Percentiles rank a stretch among this genome's conserved stretches.
Evolutionary conservation across 2,888 invertebrate genomes (phyloP).

Genomic region (Urechis unicinctus): DNA sequence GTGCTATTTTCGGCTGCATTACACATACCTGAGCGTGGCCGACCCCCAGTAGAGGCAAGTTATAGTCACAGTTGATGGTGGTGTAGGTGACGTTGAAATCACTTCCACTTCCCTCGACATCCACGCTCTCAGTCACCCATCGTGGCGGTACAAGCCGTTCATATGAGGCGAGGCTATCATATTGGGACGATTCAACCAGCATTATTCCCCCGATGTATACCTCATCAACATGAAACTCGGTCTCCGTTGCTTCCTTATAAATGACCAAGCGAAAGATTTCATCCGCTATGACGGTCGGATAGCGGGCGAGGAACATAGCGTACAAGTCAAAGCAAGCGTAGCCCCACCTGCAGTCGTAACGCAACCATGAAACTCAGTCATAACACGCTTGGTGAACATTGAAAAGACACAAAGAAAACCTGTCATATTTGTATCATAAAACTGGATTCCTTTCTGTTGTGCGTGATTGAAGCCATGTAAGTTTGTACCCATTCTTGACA

Average conservation of each 20-base stretch:
- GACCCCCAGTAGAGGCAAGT: not conserved
- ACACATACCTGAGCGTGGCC: not conserved
- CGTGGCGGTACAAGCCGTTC: not conserved
- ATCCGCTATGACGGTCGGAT: not conserved
- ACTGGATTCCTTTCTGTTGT: too few relatives aligned
- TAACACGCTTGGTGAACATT: too few relatives aligned
- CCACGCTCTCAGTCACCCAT: not conserved
- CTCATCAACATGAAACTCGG: slow-evolving; percentile 12
- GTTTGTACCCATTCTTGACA: not conserved
- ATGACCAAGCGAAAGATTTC: not conserved
- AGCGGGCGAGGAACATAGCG: not conserved
- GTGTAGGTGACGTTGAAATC: not conserved
- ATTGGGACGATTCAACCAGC: not conserved
- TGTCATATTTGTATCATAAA: too few relatives aligned
- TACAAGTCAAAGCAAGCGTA: not conserved
- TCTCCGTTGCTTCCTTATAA: not conserved
- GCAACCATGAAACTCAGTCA: too few relatives aligned
- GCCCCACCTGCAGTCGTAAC: not conserved
- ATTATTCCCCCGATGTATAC: slow-evolving; percentile 8
- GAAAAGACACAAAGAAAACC: too few relatives aligned
- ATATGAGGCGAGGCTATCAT: not conserved
- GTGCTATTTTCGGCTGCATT: too few relatives aligned
- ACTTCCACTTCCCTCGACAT: not conserved
- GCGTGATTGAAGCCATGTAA: too few relatives aligned
- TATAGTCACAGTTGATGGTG: not conserved